Conservation (phyloP, 1,140 invertebrate genomes). For the Campoletis sonorensis region DNA sequence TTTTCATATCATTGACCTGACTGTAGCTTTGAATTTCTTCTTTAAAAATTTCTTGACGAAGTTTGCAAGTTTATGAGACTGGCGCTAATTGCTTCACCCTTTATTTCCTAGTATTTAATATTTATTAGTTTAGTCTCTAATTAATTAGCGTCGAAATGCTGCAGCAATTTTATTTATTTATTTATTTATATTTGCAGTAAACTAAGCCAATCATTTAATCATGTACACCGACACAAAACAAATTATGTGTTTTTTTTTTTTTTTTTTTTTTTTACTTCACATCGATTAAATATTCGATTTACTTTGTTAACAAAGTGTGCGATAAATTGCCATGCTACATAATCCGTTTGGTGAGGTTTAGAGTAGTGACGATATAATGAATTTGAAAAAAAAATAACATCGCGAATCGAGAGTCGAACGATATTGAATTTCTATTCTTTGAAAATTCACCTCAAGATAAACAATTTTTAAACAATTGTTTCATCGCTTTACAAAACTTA, state of each 20-base stretch:
- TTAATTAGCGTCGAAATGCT: not conserved
- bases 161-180: not conserved
- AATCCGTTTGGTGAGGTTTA: constrained; percentile 21
- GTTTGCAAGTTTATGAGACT: not conserved
- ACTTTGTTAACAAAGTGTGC: constrained; percentile 27
- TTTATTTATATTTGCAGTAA: not conserved
- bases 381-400: not conserved
- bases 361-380: constrained; percentile 10
- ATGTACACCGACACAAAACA: not conserved
- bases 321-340: constrained; percentile 23
- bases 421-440: not conserved
- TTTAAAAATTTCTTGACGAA: too few species aligned
- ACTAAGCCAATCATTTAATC: not conserved
- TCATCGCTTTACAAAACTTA: not conserved
- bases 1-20: too few species aligned
- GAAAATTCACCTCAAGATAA: not conserved
- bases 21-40: too few species aligned
- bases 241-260: not conserved
- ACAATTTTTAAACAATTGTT: not conserved
- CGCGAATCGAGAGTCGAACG: constrained; percentile 1
- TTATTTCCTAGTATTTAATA: not conserved
- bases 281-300: not conserved
- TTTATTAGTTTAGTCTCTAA: not conserved
- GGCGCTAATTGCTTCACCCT: not conserved
- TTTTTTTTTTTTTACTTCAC: too few species aligned